Evolutionary conservation across 2,797 vertebrate species (phyloP), one percentile per base, ranked within the genome.

Genomic region (Falco columbarius): DNA sequence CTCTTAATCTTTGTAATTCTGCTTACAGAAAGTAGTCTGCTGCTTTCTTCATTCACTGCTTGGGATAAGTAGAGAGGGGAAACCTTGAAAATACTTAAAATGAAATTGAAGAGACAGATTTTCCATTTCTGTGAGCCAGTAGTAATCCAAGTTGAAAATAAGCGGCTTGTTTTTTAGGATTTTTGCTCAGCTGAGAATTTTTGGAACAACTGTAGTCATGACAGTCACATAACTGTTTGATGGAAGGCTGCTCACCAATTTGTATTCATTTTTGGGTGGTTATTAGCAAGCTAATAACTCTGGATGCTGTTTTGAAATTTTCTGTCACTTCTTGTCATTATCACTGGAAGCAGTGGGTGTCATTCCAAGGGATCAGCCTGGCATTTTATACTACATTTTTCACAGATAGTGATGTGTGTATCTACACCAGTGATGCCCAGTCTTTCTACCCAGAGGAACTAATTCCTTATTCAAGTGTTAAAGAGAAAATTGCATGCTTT

Each of bases 201-300:
- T 66, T 92, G 32, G 74, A 75, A 58, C 32, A 46, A 9, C 20
- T 68, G 5, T 82, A 54, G 54, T 86, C 56, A 65, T 0, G 22
- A 82, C 59, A 85, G 22, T 66, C 59, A 62, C 30, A 17, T 66
- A 84, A 51, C 51, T n/a, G 27, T 82, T 93, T 93, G 77, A 85
- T 1, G 19, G 63, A 94, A 89, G 59, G 40, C 63, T 88, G 47
- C 65, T 93, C n/a, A 70, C 77, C 56, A 42, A 63, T 88, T 80
- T 67, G 7, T 87, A 36, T 80, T 90, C 24, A n/a, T 73, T 94
- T 95, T 76, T 63, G 36, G 32, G n/a, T 89, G 24, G 24, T 85
- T 92, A 76, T 87, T 95, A 95, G 67, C 47, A 73, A 89, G 24
- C 51, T 85, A 63, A 44, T 87, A 81, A 82, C 34, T 87, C 55